phyloP scores from a whole-genome alignment of 2,888 invertebrate genomes.

The Ommatoiulus sabulosus region DNA sequence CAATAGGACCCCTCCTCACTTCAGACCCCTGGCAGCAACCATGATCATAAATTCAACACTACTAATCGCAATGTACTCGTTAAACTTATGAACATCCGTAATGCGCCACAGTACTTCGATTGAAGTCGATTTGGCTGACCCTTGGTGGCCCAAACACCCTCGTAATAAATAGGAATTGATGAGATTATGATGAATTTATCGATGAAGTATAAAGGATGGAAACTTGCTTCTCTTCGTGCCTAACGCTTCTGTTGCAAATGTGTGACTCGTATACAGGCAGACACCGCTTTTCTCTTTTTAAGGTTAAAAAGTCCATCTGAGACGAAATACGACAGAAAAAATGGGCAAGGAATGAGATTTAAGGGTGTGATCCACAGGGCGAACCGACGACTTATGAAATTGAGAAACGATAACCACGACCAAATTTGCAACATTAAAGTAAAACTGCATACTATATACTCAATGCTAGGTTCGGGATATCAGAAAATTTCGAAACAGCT shows the following conservation, averaged over 20 bases:
- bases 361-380: neutral
- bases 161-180: neutral
- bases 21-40: neutral
- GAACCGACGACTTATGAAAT: neutral
- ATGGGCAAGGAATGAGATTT: neutral
- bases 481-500: neutral
- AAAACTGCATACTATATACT: neutral
- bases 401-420: neutral
- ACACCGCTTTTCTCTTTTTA: conserved; percentile 11
- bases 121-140: neutral
- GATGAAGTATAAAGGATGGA: conserved; percentile 36
- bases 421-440: neutral
- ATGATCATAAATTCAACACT: conserved; percentile 7
- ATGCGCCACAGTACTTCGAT: too few species aligned
- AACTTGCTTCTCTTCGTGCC: neutral
- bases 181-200: neutral
- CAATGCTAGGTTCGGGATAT: neutral
- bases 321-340: neutral
- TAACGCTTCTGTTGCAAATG: neutral
- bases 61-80: neutral
- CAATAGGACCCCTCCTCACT: neutral
- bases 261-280: conserved; percentile 32
- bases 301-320: neutral
- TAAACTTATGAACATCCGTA: neutral
- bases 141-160: neutral